Conservation (phyloP, 2,888 invertebrate species). For the Pyrgus malvae region DNA sequence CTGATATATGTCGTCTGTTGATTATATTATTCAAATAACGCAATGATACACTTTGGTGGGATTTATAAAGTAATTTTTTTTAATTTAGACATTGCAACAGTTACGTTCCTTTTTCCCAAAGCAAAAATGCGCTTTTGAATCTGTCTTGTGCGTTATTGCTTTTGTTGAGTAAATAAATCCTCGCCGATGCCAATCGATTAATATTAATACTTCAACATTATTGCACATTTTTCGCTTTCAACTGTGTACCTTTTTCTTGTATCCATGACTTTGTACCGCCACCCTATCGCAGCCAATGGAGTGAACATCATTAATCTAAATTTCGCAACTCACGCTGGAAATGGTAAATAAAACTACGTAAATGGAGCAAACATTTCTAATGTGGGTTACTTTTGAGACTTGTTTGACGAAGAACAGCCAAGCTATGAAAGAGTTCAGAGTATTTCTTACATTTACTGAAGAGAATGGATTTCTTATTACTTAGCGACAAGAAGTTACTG, state of each 20-base stretch:
- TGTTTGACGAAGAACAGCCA: background rate
- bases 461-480: too few relatives aligned
- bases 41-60: too few relatives aligned
- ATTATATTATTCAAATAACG: too few relatives aligned
- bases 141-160: background rate
- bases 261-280: slow-evolving; percentile 16
- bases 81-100: too few relatives aligned
- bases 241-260: slow-evolving; percentile 11
- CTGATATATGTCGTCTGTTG: too few relatives aligned
- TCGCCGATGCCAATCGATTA: slow-evolving; percentile 2
- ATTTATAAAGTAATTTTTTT: too few relatives aligned
- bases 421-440: too few relatives aligned
- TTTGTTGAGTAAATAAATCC: background rate
- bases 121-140: too few relatives aligned
- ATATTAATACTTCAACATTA: slow-evolving; percentile 21
- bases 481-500: too few relatives aligned
- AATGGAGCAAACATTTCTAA: slow-evolving; percentile 48
- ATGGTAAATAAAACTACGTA: slow-evolving; percentile 42
- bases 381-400: background rate
- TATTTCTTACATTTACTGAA: too few relatives aligned
- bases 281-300: slow-evolving; percentile 11
- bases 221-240: slow-evolving; percentile 10
- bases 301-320: slow-evolving; percentile 60
- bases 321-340: slow-evolving; percentile 44
- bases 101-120: too few relatives aligned